Conservation (phyloP, 1,140 invertebrate species). For the Dufourea novaeangliae region DNA sequence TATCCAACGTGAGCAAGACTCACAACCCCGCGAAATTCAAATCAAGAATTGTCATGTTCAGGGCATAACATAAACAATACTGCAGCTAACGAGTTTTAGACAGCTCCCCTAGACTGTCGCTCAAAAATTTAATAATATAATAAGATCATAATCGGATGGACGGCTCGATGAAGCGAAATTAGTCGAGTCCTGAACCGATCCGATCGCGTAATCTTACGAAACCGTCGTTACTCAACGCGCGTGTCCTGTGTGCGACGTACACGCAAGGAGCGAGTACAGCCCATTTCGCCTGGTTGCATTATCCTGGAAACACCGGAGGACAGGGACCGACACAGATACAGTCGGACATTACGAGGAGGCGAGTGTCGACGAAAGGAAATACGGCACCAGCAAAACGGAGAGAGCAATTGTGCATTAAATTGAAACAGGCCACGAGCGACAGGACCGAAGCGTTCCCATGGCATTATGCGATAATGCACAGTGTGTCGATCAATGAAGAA, state of each 20-base stretch:
- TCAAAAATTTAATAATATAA: too few species aligned
- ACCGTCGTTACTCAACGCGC: background rate
- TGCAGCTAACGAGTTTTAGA: too few species aligned
- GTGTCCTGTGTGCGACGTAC: background rate
- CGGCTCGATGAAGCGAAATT: background rate
- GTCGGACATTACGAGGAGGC: background rate
- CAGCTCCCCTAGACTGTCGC: too few species aligned
- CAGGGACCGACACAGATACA: constrained; percentile 28
- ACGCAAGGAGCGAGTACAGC: constrained; percentile 1
- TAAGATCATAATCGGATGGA: background rate
- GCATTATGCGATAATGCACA: constrained; percentile 16
- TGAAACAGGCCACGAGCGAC: constrained; percentile 26
- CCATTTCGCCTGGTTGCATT: constrained; percentile 23
- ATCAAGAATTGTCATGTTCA: too few species aligned
- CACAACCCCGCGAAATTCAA: too few species aligned
- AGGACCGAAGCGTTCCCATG: constrained; percentile 27
- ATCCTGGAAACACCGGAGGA: constrained; percentile 22
- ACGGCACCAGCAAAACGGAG: background rate
- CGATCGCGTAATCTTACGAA: background rate
- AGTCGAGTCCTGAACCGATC: background rate
- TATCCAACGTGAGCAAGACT: too few species aligned
- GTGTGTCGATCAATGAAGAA: too few species aligned
- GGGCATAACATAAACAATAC: too few species aligned
- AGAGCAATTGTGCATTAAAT: constrained; percentile 41
- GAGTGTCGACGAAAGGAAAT: constrained; percentile 24